phyloP scores from a whole-genome alignment of 2,113 vertebrate species.

The Ctenomys sociabilis region DNA sequence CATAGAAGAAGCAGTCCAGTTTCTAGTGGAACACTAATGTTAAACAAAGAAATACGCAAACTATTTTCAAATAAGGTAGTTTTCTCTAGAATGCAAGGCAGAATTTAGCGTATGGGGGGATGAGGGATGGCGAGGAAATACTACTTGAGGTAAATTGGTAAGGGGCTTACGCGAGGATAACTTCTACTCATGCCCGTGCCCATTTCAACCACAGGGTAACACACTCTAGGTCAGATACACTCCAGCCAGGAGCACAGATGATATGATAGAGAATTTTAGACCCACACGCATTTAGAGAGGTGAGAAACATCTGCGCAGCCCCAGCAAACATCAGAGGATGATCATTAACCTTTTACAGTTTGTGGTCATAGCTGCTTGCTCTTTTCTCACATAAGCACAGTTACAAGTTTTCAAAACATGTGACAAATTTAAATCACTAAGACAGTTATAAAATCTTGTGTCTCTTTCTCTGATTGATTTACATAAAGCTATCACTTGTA shows the following conservation, averaged over 20 bases:
- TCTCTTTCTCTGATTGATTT: constrained; percentile 17
- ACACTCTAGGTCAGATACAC: neutral
- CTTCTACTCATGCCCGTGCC: neutral
- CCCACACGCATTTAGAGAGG: neutral
- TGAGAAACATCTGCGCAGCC: neutral
- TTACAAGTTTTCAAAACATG: constrained; percentile 44
- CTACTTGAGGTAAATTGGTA: neutral
- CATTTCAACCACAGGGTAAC: neutral
- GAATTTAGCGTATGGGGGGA: neutral
- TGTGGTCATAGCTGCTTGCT: neutral
- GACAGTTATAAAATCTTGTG: neutral
- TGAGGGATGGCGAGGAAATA: neutral
- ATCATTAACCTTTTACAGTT: neutral
- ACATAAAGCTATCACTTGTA: neutral
- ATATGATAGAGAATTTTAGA: neutral
- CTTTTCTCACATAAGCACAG: constrained; percentile 15
- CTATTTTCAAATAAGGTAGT: neutral
- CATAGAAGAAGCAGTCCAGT: neutral
- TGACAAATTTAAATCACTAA: neutral
- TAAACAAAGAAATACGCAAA: neutral
- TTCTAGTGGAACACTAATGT: neutral
- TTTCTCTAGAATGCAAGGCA: neutral
- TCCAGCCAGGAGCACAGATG: neutral
- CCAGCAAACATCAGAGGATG: neutral
- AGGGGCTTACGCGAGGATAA: neutral